phyloP scores from a whole-genome alignment of 2,113 vertebrate species.

The Upupa epops region DNA sequence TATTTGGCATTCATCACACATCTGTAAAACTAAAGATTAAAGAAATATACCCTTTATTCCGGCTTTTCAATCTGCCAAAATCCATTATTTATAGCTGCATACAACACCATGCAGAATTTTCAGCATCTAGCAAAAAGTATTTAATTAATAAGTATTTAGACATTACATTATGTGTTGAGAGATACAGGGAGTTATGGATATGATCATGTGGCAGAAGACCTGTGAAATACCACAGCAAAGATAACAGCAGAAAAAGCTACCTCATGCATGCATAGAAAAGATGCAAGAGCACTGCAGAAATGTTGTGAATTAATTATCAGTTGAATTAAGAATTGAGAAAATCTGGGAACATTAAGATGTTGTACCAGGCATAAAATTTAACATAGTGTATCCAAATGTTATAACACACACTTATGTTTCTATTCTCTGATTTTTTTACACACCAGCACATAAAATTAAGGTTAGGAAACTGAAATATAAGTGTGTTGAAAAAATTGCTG shows the following conservation, averaged over 20 bases:
- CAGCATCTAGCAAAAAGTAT: background rate
- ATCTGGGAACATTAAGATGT: background rate
- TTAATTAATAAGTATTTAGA: background rate
- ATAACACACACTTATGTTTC: background rate
- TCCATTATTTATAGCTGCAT: background rate
- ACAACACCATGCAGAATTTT: background rate
- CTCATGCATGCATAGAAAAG: background rate
- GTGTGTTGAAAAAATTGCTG: background rate
- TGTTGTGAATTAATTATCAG: background rate
- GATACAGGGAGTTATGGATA: background rate
- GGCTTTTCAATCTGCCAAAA: background rate
- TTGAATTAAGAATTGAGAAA: background rate
- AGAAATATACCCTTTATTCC: background rate
- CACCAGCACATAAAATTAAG: background rate
- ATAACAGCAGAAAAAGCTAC: background rate
- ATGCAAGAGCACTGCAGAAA: background rate
- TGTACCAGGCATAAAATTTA: background rate
- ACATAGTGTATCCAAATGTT: background rate
- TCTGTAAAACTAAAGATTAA: background rate
- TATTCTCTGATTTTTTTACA: background rate
- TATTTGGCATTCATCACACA: background rate
- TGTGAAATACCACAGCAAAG: background rate
- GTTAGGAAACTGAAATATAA: background rate
- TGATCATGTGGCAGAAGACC: background rate
- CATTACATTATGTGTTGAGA: background rate